Evolutionary conservation across 2,888 invertebrate genomes (phyloP), one percentile per base, ranked within the genome.

Genomic region (Stenotaenia linearis): DNA sequence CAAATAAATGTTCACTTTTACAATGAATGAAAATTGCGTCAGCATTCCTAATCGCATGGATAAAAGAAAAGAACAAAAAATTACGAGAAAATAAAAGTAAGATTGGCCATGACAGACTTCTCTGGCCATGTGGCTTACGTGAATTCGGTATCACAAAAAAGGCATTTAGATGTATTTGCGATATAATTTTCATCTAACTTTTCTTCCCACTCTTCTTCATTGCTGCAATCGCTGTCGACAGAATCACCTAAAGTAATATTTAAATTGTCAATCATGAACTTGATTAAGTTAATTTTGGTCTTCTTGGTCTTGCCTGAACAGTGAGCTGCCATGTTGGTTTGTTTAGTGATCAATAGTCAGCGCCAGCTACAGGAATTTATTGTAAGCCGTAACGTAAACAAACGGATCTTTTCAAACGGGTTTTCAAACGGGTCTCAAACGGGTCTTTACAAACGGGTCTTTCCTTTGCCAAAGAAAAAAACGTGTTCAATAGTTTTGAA

Each of bases 11-110:
- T 12, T 80, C 79, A 30, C 75, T 74, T 35, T 77, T 78, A 69
- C 83, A 82, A 74, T 83, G 83, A 4, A 79, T 78, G 28, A 83
- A 83, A 69, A 82, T 80, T 18, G 80, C 74, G n/a, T 80, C 80
- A 18, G 81, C 61, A 50, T 30, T 32, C 21, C 30, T 32, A 23
- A n/a, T n/a, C n/a, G n/a, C n/a, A n/a, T n/a, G 21, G 28, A 25
- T 28, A 28, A 25, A 79, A 75, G n/a, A 23, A 74, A 12, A 74
- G n/a, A 35, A 23, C 6, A 25, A 7, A 74, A 74, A 15, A 18
- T 9, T n/a, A 74, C 15, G 15, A 15, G 15, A 18, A 75, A 75
- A 75, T 30, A 1, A 2, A 9, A 21, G n/a, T 23, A 1, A 23
- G 75, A 5, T 32, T 35, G n/a, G n/a, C n/a, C n/a, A n/a, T n/a